These are phyloP conservation scores for Lagopus muta DNA, from an alignment of 2,113 vertebrate species.

Conservation along the genomic window DNA sequence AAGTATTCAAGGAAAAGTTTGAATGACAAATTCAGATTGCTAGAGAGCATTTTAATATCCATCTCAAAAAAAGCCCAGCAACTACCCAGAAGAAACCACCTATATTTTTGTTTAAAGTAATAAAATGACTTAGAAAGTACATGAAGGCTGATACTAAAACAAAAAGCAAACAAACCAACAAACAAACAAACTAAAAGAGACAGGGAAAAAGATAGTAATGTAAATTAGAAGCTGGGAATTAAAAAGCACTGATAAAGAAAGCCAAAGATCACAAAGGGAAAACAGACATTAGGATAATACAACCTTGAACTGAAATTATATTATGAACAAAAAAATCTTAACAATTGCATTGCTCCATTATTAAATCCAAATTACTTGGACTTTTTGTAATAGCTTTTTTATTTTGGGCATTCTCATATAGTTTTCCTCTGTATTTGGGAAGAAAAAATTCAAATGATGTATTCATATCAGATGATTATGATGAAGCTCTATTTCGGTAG, in stretches of 20 bases:
- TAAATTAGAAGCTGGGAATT: neutral
- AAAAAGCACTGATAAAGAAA: neutral
- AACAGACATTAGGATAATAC: neutral
- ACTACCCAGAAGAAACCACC: neutral
- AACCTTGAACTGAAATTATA: neutral
- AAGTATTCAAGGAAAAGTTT: neutral
- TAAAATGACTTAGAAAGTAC: neutral
- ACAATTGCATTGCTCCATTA: neutral
- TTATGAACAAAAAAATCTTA: neutral
- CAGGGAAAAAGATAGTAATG: neutral
- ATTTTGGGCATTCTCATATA: neutral
- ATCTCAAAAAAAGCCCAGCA: neutral
- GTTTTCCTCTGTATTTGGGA: neutral
- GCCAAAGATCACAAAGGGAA: neutral
- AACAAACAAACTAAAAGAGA: neutral
- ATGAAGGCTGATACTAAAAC: neutral
- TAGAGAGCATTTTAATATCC: neutral
- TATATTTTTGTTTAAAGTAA: neutral
- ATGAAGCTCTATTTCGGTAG: constrained; percentile 37
- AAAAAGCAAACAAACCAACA: neutral
- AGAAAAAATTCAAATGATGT: neutral
- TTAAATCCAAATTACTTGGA: neutral
- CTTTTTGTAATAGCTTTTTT: neutral
- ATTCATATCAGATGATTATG: constrained; percentile 22
- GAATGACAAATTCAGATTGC: neutral